Conservation (phyloP, 1,140 invertebrate species). For the Drosophila kepulauana region DNA sequence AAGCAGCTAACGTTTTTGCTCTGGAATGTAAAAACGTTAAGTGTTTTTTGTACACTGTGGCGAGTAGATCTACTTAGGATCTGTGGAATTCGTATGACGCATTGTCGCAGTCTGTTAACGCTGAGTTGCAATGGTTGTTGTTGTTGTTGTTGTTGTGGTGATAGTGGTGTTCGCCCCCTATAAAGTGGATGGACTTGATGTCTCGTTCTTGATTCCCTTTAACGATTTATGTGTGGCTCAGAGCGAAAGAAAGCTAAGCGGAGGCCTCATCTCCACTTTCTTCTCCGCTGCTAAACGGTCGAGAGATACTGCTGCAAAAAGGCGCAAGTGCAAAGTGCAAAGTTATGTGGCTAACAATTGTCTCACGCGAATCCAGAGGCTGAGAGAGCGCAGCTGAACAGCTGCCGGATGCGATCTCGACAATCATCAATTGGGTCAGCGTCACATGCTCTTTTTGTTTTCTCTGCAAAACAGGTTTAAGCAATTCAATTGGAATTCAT, state of each 20-base stretch:
- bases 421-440: slow-evolving; percentile 10
- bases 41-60: slow-evolving; percentile 31
- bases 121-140: not conserved
- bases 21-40: slow-evolving; percentile 69
- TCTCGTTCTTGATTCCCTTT: slow-evolving; percentile 81
- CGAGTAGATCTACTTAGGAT: slow-evolving; percentile 36
- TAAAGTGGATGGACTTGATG: slow-evolving; percentile 77
- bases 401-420: slow-evolving; percentile 1
- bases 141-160: slow-evolving; percentile 63
- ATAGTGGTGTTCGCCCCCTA: slow-evolving; percentile 30
- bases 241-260: slow-evolving; percentile 27
- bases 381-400: slow-evolving; percentile 1
- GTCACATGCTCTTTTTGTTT: slow-evolving; percentile 2
- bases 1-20: slow-evolving; percentile 43
- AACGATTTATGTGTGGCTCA: slow-evolving; percentile 66
- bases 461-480: slow-evolving; percentile 68
- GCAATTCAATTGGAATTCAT: slow-evolving; percentile 52
- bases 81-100: slow-evolving; percentile 18
- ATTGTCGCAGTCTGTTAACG: not conserved
- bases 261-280: not conserved
- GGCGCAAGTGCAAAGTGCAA: slow-evolving; percentile 45
- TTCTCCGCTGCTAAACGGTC: not conserved
- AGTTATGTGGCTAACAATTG: slow-evolving; percentile 31
- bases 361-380: slow-evolving; percentile 56
- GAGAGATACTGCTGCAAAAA: slow-evolving; percentile 52